Conservation (phyloP, 2,888 invertebrate species). For the Ephialtes manifestator region DNA sequence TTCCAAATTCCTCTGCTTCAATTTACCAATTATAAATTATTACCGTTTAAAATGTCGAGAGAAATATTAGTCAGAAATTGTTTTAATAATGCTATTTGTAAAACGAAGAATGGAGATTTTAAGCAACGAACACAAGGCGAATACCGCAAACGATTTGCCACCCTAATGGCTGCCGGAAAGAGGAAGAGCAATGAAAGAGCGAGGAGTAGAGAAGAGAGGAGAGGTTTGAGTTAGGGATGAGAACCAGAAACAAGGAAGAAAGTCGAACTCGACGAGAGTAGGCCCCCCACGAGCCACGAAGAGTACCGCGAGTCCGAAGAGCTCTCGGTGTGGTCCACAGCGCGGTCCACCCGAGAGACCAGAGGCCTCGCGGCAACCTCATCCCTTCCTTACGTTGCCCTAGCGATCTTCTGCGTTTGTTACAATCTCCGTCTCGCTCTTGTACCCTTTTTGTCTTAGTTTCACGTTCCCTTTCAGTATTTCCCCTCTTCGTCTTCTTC, state of each 20-base stretch:
- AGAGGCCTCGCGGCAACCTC: slow-evolving; percentile 83
- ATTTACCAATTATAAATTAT: neutral
- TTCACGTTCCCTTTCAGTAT: slow-evolving; percentile 35
- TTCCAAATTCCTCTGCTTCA: no score
- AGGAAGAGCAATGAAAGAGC: neutral
- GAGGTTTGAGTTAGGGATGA: slow-evolving; percentile 50
- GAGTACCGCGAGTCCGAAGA: slow-evolving; percentile 52
- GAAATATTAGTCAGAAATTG: neutral
- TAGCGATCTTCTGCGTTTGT: slow-evolving; percentile 63
- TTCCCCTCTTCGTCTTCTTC: slow-evolving; percentile 57
- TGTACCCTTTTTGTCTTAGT: slow-evolving; percentile 37
- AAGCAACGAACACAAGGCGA: neutral
- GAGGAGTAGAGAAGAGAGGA: slow-evolving; percentile 56
- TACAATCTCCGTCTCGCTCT: slow-evolving; percentile 58
- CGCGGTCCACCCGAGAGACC: slow-evolving; percentile 79
- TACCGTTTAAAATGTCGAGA: neutral
- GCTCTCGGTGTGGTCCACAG: slow-evolving; percentile 84
- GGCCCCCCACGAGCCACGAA: slow-evolving; percentile 83
- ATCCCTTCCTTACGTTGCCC: slow-evolving; percentile 78
- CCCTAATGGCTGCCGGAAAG: slow-evolving; percentile 4
- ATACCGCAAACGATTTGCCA: neutral
- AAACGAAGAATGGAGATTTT: neutral
- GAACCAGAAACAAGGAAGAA: slow-evolving; percentile 72
- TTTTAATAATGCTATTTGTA: neutral
- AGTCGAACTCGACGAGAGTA: slow-evolving; percentile 76